phyloP scores from a whole-genome alignment of 2,797 vertebrate genomes.

The Coranthus polyacanthus region DNA sequence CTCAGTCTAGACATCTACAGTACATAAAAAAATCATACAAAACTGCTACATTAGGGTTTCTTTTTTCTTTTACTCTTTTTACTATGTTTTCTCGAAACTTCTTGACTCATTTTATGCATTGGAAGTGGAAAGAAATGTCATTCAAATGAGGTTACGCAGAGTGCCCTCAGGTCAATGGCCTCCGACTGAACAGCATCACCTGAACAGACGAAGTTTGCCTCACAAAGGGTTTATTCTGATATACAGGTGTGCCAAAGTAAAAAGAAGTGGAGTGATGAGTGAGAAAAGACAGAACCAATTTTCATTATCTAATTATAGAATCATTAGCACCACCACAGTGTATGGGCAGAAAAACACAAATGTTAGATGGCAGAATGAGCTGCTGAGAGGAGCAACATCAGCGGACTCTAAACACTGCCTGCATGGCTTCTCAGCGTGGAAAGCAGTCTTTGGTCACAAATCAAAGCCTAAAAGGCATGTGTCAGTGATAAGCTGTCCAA shows the following conservation, averaged over 20 bases:
- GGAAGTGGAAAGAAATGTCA: slow-evolving; percentile 47
- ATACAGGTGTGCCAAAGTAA: slow-evolving; percentile 29
- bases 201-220: slow-evolving; percentile 31
- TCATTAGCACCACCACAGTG: slow-evolving; percentile 73
- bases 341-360: slow-evolving; percentile 55
- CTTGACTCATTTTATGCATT: slow-evolving; percentile 29
- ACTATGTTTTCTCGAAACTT: slow-evolving; percentile 22
- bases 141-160: slow-evolving; percentile 32
- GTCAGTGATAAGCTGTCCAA: slow-evolving; percentile 56
- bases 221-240: slow-evolving; percentile 43
- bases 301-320: slow-evolving; percentile 55
- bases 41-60: slow-evolving; percentile 77
- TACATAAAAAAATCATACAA: slow-evolving; percentile 58
- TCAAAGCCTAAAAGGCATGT: slow-evolving; percentile 62
- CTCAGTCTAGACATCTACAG: slow-evolving; percentile 56
- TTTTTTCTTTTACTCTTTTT: slow-evolving; percentile 15
- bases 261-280: slow-evolving; percentile 31
- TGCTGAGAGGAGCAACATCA: slow-evolving; percentile 46
- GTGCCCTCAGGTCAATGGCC: slow-evolving; percentile 53
- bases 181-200: slow-evolving; percentile 10
- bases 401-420: slow-evolving; percentile 36
- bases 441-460: slow-evolving; percentile 77
- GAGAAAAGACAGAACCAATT: slow-evolving; percentile 21
- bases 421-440: slow-evolving; percentile 49
- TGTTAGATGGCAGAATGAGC: slow-evolving; percentile 57